Evolutionary conservation across 2,797 vertebrate genomes (phyloP), one percentile per base, ranked within the genome.

Genomic region (Numenius phaeopus): DNA sequence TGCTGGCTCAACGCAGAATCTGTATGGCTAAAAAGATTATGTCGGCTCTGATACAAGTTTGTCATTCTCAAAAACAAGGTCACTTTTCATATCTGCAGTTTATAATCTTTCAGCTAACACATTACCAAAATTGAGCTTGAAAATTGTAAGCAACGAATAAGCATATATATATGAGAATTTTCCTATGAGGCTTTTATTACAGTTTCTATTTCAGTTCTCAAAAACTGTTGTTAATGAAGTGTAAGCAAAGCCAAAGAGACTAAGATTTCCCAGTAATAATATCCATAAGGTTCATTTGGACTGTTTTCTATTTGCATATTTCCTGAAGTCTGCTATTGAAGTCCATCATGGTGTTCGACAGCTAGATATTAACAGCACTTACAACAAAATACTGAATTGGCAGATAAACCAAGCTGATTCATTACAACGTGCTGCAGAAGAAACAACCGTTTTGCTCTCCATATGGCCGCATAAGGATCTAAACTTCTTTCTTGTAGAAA

Each of bases 251-350:
- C 22, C 24, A 76, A 64, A 69, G 77, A 78, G 11, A 55, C 23
- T 58, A 81, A 84, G 13, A 58, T 82, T 87, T 93, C 44, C 70
- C 50, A 83, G 30, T 40, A 73, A 62, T 9, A 72, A 69, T 73
- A 87, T 32, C 81, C 37, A 8, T 52, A 84, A 73, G 12, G 47
- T 69, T 89, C 12, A 65, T 67, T 73, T 89, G 75, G n/a, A 77
- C 61, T 87, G 27, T 77, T 73, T 80, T 82, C 70, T 90, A 30
- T 66, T 89, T 75, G 16, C 54, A 6, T 87, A 26, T 79, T 96
- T 93, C 84, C 67, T 92, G 50, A 94, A 84, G 47, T 62, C n/a
- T 67, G 64, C 29, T 85, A 89, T 90, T 83, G 73, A 80, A 92
- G 83, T 76, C 46, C 66, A 37, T 50, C 14, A 15, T 26, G 39